These are phyloP conservation scores for Chloropsis cyanopogon DNA, from an alignment of 2,113 vertebrate genomes.

Conservation along the genomic window DNA sequence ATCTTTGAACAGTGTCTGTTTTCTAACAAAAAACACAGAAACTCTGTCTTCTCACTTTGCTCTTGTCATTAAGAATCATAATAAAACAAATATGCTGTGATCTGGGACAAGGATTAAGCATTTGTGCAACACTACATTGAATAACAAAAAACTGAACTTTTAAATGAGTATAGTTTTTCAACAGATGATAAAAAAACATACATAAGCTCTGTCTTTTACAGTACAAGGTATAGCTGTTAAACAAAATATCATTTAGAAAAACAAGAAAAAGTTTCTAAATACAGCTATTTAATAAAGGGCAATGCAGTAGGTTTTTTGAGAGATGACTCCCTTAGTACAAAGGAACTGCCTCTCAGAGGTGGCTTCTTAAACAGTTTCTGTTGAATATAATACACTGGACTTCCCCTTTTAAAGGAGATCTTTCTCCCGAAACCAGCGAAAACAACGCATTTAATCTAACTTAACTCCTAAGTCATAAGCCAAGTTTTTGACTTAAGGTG, in stretches of 20 bases:
- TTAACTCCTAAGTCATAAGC: not conserved
- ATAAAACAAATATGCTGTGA: not conserved
- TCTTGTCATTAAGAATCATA: not conserved
- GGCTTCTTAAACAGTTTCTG: conserved; percentile 25
- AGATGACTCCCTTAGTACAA: not conserved
- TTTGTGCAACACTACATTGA: not conserved
- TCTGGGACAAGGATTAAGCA: not conserved
- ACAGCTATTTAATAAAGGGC: not conserved
- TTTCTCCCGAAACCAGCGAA: not conserved
- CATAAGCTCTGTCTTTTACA: not conserved
- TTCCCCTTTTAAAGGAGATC: conserved; percentile 29
- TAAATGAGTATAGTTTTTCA: not conserved
- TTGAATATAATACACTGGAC: not conserved
- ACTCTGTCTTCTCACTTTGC: not conserved
- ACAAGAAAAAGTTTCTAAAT: not conserved
- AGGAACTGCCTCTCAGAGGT: conserved; percentile 26
- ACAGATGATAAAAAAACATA: not conserved
- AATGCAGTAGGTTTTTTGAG: not conserved
- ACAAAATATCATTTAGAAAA: not conserved
- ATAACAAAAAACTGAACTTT: not conserved
- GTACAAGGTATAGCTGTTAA: not conserved
- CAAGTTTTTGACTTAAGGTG: not conserved
- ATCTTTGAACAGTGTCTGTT: not conserved
- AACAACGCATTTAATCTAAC: not conserved
- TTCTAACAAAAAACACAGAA: not conserved